Evolutionary conservation across 2,113 vertebrate species (phyloP), one percentile per base, ranked within the genome.

Genomic region (Ciconia stormi): DNA sequence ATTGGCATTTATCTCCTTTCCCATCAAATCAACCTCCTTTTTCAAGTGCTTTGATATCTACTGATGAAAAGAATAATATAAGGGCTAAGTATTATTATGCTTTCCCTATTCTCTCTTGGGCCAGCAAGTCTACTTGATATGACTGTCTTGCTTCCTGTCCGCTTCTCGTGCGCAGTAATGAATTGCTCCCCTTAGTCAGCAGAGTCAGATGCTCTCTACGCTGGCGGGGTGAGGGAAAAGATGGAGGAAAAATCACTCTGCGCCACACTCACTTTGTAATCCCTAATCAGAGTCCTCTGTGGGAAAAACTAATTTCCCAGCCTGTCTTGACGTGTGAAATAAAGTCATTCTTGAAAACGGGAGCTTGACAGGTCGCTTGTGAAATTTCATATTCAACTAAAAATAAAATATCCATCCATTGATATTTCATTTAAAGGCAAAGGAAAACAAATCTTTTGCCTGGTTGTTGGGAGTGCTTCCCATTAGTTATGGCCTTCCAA

Each of bases 221-320:
- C 52, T 90, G 77, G 87, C 3, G 2, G 52, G 36, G 53, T 0
- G 0, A 94, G 42, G 42, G 88, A 95, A 97, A 97, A 96, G 91
- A 97, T 96, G 91, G 91, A 95, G 91, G 89, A 96, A 97, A 94
- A 96, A 97, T 96, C 82, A 73, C 81, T 84, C 83, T 76, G 86
- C 0, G 0, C 86, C 63, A 56, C 80, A 81, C 19, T 96, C 94
- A 91, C 94, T 97, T 97, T 97, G 91, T 95, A 97, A 97, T 96
- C 93, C 94, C 96, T 97, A 97, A 98, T 95, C 95, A 97, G 96
- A 96, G 93, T 86, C 74, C 86, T 97, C 90, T 49, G 89, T 91
- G 95, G 96, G 94, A 95, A 98, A 98, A 98, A 95, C 97, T 97
- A 98, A 98, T 98, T 98, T 98, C 93, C 95, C 93, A 93, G 80